Evolutionary conservation across 2,797 vertebrate species (phyloP).

Genomic region (Myotis pilosus): DNA sequence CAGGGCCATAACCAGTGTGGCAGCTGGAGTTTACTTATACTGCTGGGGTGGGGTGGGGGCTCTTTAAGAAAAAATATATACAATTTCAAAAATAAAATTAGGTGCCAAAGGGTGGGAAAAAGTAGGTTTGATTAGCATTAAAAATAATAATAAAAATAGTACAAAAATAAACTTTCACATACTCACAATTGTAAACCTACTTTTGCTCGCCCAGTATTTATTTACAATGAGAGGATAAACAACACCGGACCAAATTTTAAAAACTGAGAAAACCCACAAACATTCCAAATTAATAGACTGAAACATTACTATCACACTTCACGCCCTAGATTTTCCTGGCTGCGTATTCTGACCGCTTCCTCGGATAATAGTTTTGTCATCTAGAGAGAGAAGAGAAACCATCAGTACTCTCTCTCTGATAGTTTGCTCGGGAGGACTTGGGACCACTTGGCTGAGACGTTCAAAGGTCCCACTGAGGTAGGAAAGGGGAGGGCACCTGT

Average conservation of each 20-base stretch:
- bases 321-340: background rate
- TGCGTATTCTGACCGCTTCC: background rate
- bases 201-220: background rate
- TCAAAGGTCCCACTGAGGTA: background rate
- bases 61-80: background rate
- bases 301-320: background rate
- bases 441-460: background rate
- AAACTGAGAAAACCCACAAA: background rate
- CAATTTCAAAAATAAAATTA: background rate
- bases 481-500: accelerated
- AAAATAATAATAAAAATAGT: background rate
- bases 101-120: background rate
- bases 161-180: background rate
- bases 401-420: background rate
- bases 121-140: background rate
- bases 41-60: background rate
- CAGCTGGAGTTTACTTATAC: background rate
- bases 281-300: background rate
- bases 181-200: background rate
- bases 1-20: background rate
- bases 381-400: background rate
- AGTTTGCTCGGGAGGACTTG: background rate
- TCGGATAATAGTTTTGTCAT: background rate
- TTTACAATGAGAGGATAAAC: background rate
- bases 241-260: background rate